Evolutionary conservation across 2,888 invertebrate species (phyloP).

Genomic region (Mamestra brassicae): DNA sequence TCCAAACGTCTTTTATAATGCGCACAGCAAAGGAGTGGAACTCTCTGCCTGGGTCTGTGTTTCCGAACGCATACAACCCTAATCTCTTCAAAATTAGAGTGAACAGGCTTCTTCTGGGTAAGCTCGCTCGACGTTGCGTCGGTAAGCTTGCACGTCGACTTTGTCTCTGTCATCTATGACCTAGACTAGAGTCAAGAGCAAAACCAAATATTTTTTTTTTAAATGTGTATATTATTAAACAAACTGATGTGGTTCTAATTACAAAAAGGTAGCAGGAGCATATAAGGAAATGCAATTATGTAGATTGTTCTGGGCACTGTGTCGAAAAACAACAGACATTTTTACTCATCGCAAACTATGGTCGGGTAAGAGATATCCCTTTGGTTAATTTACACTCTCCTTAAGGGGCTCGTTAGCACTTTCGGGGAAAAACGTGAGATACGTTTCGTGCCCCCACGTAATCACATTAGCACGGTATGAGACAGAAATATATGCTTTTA

Average conservation of each 20-base stretch:
- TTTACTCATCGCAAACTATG: slow-evolving; percentile 53
- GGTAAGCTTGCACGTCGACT: too few relatives aligned
- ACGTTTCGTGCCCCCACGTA: slow-evolving; percentile 69
- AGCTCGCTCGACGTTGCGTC: too few relatives aligned
- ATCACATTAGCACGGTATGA: slow-evolving; percentile 72
- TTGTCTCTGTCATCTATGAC: too few relatives aligned
- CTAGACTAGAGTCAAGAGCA: too few relatives aligned
- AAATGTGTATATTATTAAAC: neutral
- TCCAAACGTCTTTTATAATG: too few relatives aligned
- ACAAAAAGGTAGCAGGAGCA: neutral
- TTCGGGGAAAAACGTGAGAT: slow-evolving; percentile 72
- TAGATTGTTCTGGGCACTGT: slow-evolving; percentile 14
- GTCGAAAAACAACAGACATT: slow-evolving; percentile 37
- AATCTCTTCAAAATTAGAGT: too few relatives aligned
- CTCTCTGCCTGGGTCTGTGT: too few relatives aligned
- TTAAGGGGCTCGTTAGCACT: slow-evolving; percentile 76
- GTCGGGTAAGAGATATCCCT: slow-evolving; percentile 58
- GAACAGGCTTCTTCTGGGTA: too few relatives aligned
- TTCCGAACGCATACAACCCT: too few relatives aligned
- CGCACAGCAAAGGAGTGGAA: too few relatives aligned
- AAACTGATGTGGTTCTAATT: neutral
- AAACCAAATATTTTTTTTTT: too few relatives aligned
- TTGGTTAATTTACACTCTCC: slow-evolving; percentile 72
- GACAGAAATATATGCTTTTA: slow-evolving; percentile 66
- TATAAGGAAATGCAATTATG: slow-evolving; percentile 45